Evolutionary conservation across 2,888 invertebrate species (phyloP).

Genomic region (Thymelicus sylvestris): DNA sequence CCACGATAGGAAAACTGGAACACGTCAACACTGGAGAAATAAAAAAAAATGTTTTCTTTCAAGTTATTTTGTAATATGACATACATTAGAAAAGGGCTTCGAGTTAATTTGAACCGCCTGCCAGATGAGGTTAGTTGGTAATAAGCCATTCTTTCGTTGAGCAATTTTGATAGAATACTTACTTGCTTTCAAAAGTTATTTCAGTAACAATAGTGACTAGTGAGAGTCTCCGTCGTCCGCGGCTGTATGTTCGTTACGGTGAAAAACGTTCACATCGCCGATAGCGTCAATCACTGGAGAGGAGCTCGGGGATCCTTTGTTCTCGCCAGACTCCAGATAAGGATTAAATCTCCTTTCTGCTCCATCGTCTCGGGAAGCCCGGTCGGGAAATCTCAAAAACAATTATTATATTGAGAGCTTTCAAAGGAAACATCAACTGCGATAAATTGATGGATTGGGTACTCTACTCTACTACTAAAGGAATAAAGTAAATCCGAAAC

Average conservation of each 20-base stretch:
- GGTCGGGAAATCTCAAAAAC: not conserved
- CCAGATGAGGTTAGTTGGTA: no score
- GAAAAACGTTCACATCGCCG: conserved; percentile 11
- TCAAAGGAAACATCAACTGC: not conserved
- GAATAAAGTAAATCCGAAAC: not conserved
- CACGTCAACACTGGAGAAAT: no score
- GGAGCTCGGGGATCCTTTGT: conserved; percentile 15
- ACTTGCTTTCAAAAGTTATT: no score
- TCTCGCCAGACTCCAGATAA: conserved; percentile 15
- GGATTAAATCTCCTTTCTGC: conserved; percentile 20
- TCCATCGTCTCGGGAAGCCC: conserved; percentile 7
- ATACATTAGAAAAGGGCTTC: no score
- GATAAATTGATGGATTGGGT: not conserved
- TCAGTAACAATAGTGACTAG: not conserved
- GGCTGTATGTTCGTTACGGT: conserved; percentile 20
- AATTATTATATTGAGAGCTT: conserved; percentile 16
- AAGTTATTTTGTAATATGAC: no score
- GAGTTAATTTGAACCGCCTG: no score
- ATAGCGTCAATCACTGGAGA: conserved; percentile 22
- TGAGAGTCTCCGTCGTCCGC: not conserved
- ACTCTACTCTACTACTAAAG: not conserved
- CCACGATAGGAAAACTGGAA: no score
- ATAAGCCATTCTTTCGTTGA: no score
- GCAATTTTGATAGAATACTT: no score
- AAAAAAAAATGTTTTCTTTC: no score